Base-by-base conservation (phyloP, 2,797 vertebrate species). In the Poeciliopsis presidionis region DNA sequence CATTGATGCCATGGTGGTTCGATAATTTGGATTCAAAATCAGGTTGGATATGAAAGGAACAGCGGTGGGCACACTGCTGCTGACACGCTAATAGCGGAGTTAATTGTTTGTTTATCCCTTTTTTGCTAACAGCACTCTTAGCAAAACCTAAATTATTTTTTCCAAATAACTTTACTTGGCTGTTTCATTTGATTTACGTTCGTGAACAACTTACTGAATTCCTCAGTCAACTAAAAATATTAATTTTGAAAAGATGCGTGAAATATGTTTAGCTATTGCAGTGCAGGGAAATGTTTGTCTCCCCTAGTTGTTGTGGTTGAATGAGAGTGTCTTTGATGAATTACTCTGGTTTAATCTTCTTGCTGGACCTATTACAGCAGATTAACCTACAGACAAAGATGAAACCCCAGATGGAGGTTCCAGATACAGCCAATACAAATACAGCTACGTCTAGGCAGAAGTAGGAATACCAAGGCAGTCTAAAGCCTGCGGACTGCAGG, bases 381-480 rank as follows among this genome's bases (percentile, higher is more conserved):
- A 93, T 3, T 16, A 55, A 25, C 75, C 75, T 89, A 74, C 91
- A 93, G 41, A 85, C 2, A 4, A 51, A 75, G 5, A 91, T 30
- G 25, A 59, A 76, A 49, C 47, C 55, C 90, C 90, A 92, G 30
- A 88, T 49, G 11, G 72, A 71, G 25, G 46, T 69, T 59, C 39
- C 84, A 5, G 13, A 7, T 1, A 93, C 0, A 0, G 51, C 73
- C 43, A 80, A 16, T 9, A 91, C 20, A 0, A 95, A 75, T 47
- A 76, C 46, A 59, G 74, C 86, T 49, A 95, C 87, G 70, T 95
- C 95, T 70, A 95, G 55, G 41, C 88, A 79, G 75, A 86, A 86
- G 81, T 95, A 95, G 45, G 91, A 81, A 78, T 93, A 95, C 93
- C 95, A 95, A 7, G 94, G 88, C 30, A 95, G 80, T 3, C 41